Evolutionary conservation across 2,888 invertebrate genomes (phyloP).

Genomic region (Leptopilina syphax): DNA sequence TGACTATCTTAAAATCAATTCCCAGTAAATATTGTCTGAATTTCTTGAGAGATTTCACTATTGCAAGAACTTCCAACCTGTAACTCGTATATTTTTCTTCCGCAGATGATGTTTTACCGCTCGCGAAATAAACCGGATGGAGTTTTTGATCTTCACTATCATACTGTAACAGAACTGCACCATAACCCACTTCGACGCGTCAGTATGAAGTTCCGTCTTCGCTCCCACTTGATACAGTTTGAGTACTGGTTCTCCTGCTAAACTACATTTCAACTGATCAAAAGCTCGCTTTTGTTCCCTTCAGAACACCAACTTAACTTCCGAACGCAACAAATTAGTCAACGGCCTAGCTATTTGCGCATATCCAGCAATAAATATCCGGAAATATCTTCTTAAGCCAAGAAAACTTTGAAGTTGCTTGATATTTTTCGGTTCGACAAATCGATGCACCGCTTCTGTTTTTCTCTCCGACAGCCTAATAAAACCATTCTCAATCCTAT

Average conservation of each 20-base stretch:
- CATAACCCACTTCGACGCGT: conserved; percentile 53
- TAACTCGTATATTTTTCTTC: conserved; percentile 59
- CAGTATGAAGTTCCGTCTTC: conserved; percentile 33
- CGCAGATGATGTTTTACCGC: conserved; percentile 52
- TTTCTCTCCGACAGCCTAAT: too few relatives aligned
- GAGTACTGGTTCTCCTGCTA: background rate
- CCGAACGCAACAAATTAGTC: background rate
- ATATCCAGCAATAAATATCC: background rate
- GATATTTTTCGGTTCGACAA: too few relatives aligned
- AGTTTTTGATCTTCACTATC: conserved; percentile 45
- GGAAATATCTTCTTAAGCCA: background rate
- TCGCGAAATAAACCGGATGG: conserved; percentile 51
- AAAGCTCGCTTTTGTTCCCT: background rate
- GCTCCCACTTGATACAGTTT: background rate
- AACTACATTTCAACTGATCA: background rate
- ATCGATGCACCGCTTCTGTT: too few relatives aligned
- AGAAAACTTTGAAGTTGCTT: background rate
- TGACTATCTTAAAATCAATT: too few relatives aligned
- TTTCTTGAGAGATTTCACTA: conserved; percentile 54
- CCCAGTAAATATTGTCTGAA: conserved; percentile 32
- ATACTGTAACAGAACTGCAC: conserved; percentile 52
- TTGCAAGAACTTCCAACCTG: conserved; percentile 58
- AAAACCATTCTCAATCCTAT: too few relatives aligned
- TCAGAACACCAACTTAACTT: background rate
- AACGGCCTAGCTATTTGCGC: background rate